phyloP scores from a whole-genome alignment of 2,888 invertebrate genomes.

The Amaurobius ferox region DNA sequence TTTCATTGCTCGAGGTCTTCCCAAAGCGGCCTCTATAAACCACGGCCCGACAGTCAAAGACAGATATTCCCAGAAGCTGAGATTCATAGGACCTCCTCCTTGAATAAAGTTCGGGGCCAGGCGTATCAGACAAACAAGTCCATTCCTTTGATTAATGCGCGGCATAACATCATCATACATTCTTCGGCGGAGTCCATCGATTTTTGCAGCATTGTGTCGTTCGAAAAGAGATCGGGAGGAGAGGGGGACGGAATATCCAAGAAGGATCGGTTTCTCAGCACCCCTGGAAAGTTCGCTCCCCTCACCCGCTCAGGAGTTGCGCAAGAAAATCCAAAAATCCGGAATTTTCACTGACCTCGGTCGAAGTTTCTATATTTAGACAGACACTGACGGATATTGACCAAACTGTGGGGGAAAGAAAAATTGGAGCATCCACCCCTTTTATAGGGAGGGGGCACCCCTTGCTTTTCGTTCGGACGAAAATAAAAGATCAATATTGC shows the following conservation, averaged over 20 bases:
- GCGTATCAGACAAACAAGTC: constrained; percentile 66
- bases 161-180: constrained; percentile 71
- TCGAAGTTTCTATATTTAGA: constrained; percentile 71
- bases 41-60: constrained; percentile 28
- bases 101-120: constrained; percentile 59
- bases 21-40: not conserved
- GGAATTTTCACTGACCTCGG: constrained; percentile 53
- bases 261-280: constrained; percentile 9
- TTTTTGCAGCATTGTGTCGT: constrained; percentile 57
- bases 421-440: constrained; percentile 30
- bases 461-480: constrained; percentile 21
- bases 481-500: constrained; percentile 70
- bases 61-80: constrained; percentile 38
- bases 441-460: not conserved
- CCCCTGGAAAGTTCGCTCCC: not conserved
- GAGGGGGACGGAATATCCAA: constrained; percentile 2
- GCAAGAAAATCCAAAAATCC: constrained; percentile 4
- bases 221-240: constrained; percentile 26
- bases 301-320: not conserved
- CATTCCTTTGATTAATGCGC: constrained; percentile 58
- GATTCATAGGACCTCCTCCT: constrained; percentile 55
- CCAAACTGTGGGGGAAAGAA: constrained; percentile 35
- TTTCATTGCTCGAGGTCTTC: too few species aligned
- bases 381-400: constrained; percentile 67
- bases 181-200: constrained; percentile 24